phyloP scores from a whole-genome alignment of 2,797 vertebrate species.

The Psittacula echo region DNA sequence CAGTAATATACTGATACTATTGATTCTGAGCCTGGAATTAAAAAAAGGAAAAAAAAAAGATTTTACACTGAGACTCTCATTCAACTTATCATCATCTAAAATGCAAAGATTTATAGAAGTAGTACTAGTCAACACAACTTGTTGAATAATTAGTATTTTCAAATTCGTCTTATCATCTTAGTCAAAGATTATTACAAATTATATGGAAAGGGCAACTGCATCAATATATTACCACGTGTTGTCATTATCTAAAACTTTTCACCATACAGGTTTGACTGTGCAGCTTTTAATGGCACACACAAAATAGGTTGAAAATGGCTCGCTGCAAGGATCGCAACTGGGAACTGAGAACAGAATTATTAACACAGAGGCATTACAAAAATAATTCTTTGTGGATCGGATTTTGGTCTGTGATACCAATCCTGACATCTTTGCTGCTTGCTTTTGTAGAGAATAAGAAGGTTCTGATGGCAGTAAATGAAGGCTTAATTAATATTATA shows the following conservation, averaged over 20 bases:
- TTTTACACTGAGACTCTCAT: not conserved
- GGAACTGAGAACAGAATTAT: not conserved
- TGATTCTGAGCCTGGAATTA: not conserved
- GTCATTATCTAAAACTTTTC: not conserved
- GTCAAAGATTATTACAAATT: not conserved
- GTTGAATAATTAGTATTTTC: not conserved
- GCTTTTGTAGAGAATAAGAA: not conserved
- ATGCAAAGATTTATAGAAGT: not conserved
- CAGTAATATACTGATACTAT: not conserved
- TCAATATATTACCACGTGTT: not conserved
- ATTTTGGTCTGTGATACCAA: not conserved
- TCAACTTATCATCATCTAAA: not conserved
- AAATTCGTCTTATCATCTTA: not conserved
- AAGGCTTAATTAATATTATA: not conserved
- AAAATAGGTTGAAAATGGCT: not conserved
- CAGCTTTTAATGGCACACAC: not conserved
- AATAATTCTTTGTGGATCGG: not conserved
- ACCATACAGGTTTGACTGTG: not conserved
- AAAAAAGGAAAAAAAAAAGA: not conserved
- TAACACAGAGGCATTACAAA: not conserved
- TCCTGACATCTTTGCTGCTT: not conserved
- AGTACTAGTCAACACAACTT: not conserved
- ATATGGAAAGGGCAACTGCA: not conserved
- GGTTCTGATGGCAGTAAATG: not conserved
- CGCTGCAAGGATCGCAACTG: not conserved